Conservation (phyloP, 2,113 vertebrate species). For the Ranitomeya imitator region DNA sequence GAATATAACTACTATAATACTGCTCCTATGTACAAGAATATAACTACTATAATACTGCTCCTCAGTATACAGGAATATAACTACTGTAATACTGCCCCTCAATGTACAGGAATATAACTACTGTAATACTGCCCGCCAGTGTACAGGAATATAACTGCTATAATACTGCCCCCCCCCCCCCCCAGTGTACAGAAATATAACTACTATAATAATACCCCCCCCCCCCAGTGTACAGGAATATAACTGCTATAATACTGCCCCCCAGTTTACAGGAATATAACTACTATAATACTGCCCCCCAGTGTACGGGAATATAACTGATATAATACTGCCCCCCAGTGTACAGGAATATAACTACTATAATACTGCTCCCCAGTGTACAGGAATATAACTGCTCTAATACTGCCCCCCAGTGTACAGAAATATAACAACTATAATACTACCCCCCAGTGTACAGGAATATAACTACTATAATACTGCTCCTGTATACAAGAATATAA, state of each 20-base stretch:
- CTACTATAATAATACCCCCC: not conserved
- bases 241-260: too few relatives aligned
- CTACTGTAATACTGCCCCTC: too few relatives aligned
- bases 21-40: not conserved
- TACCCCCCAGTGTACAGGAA: too few relatives aligned
- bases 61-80: too few relatives aligned
- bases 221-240: too few relatives aligned
- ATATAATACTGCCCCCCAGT: not conserved
- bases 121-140: too few relatives aligned
- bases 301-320: not conserved
- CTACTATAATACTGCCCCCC: not conserved
- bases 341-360: not conserved
- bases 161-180: not conserved
- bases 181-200: not conserved
- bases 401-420: too few relatives aligned
- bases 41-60: too few relatives aligned
- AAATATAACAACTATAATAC: too few relatives aligned
- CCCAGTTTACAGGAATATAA: not conserved
- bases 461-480: too few relatives aligned
- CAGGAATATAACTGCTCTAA: too few relatives aligned
- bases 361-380: not conserved
- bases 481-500: not conserved
- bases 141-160: not conserved
- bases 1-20: slow-evolving; percentile 2
- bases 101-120: too few relatives aligned